Evolutionary conservation across 2,888 invertebrate genomes (phyloP).

Genomic region (Digitonthophagus gazella): DNA sequence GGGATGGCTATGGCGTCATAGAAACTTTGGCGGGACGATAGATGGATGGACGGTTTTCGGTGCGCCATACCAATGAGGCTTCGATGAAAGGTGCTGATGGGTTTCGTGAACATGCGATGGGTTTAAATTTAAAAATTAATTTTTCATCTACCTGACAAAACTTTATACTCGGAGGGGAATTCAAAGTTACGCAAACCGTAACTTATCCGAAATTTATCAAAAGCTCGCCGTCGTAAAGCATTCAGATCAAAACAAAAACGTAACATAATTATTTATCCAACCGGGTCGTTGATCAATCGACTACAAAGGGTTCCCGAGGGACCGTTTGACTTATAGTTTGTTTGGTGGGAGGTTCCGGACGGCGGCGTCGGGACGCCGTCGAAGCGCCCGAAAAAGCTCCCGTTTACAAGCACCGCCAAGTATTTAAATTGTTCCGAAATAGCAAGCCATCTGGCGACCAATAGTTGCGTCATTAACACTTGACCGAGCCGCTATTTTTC

Average conservation of each 20-base stretch:
- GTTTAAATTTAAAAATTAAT: no score
- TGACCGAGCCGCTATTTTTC: slow-evolving; percentile 1
- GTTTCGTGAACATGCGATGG: no score
- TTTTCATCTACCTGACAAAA: no score
- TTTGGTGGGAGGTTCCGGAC: slow-evolving; percentile 6
- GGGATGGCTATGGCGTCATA: not conserved
- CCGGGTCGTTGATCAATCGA: slow-evolving; percentile 4
- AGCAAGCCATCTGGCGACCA: slow-evolving; percentile 11
- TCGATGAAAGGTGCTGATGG: no score
- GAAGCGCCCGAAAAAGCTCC: not conserved
- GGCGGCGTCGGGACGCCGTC: no score
- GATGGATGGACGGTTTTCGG: no score
- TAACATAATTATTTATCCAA: slow-evolving; percentile 26
- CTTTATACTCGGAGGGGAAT: no score
- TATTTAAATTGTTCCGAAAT: slow-evolving; percentile 16
- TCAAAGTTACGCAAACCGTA: not conserved
- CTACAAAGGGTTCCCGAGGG: slow-evolving; percentile 2
- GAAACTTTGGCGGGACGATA: no score
- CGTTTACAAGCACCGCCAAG: slow-evolving; percentile 9
- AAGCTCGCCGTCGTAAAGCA: slow-evolving; percentile 24
- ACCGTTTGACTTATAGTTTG: slow-evolving; percentile 14
- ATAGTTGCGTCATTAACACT: slow-evolving; percentile 13
- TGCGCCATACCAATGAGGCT: no score
- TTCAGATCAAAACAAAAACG: slow-evolving; percentile 28
- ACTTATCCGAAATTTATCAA: slow-evolving; percentile 19